A percentile compares a stretch with the other conserved stretches of the same genome.
phyloP scores from a whole-genome alignment of 1,140 invertebrate species.

The Bombyx mori region DNA sequence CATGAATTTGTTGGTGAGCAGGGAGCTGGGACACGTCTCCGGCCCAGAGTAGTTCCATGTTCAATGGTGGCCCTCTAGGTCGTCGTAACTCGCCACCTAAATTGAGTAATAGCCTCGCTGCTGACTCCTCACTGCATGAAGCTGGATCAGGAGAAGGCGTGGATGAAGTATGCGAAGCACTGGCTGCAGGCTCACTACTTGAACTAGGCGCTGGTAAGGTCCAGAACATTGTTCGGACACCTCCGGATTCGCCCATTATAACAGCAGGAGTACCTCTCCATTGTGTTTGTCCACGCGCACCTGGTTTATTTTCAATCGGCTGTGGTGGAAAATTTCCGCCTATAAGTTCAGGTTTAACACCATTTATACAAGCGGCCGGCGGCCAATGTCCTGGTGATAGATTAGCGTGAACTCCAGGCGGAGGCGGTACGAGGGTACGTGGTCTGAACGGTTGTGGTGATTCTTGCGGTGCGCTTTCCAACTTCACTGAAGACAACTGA shows the following conservation, averaged over 20 bases:
- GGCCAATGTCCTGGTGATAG: conserved; percentile 72
- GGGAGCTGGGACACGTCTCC: conserved; percentile 87
- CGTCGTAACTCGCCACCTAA: conserved; percentile 79
- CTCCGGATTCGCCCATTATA: conserved; percentile 92
- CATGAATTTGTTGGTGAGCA: conserved; percentile 85
- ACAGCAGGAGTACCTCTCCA: conserved; percentile 85
- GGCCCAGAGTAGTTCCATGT: conserved; percentile 93
- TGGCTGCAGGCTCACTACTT: conserved; percentile 58
- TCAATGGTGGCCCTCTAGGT: conserved; percentile 79
- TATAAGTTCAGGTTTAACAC: conserved; percentile 84
- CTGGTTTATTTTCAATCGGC: conserved; percentile 73
- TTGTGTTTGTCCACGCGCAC: conserved; percentile 72
- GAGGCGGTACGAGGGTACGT: conserved; percentile 39
- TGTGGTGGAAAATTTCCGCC: conserved; percentile 77
- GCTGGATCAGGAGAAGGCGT: conserved; percentile 66
- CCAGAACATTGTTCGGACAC: conserved; percentile 93
- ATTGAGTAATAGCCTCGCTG: conserved; percentile 85
- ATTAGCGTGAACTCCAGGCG: conserved; percentile 43
- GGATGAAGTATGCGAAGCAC: conserved; percentile 63
- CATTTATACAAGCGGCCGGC: conserved; percentile 77
- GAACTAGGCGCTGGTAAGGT: conserved; percentile 76
- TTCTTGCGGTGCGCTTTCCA: conserved; percentile 44
- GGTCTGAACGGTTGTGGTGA: conserved; percentile 51
- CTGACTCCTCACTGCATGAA: conserved; percentile 79
- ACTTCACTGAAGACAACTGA: conserved; percentile 46